A percentile compares a stretch with the other conserved stretches of the same genome.
phyloP scores from a whole-genome alignment of 2,113 vertebrate genomes.

The Chascanopsetta lugubris region DNA sequence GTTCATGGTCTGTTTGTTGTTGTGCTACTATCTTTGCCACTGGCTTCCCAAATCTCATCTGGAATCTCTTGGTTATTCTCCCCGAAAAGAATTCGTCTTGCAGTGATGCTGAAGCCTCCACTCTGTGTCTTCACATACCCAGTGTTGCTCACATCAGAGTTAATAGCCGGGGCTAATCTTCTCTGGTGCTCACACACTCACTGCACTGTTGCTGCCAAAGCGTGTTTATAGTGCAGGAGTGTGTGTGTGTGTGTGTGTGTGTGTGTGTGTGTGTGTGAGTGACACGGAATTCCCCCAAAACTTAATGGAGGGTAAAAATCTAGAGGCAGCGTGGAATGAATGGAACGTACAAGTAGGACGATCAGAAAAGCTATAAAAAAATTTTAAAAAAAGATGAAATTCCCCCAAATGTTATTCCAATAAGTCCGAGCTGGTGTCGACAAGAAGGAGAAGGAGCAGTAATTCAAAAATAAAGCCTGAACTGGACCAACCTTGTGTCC shows the following conservation, averaged over 20 bases:
- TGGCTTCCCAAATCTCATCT: background rate
- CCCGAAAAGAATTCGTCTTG: background rate
- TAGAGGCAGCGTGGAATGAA: slow-evolving; percentile 13
- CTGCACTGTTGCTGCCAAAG: slow-evolving; percentile 37
- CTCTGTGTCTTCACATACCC: slow-evolving; percentile 1
- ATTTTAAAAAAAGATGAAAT: background rate
- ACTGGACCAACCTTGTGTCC: slow-evolving; percentile 67
- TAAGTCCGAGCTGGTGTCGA: background rate
- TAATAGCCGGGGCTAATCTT: slow-evolving; percentile 66
- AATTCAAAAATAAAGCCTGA: slow-evolving; percentile 27
- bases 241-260: slow-evolving; percentile 4
- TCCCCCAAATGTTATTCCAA: background rate
- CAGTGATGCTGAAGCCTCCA: background rate
- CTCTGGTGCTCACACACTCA: slow-evolving; percentile 54
- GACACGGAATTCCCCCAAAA: slow-evolving; percentile 65
- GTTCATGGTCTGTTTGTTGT: slow-evolving; percentile 1
- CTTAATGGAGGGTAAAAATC: slow-evolving; percentile 12
- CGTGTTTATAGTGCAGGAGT: slow-evolving; percentile 46
- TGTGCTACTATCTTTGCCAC: slow-evolving; percentile 9
- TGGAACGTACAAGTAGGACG: too few relatives aligned
- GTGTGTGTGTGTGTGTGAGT: background rate
- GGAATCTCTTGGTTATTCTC: background rate
- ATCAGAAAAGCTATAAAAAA: too few relatives aligned
- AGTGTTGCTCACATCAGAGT: slow-evolving; percentile 29
- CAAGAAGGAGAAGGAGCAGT: background rate